Percentiles rank a stretch among this genome's conserved stretches.
These are phyloP conservation scores for Sminthurinus aureus DNA, from an alignment of 2,888 invertebrate genomes.

Conservation along the genomic window DNA sequence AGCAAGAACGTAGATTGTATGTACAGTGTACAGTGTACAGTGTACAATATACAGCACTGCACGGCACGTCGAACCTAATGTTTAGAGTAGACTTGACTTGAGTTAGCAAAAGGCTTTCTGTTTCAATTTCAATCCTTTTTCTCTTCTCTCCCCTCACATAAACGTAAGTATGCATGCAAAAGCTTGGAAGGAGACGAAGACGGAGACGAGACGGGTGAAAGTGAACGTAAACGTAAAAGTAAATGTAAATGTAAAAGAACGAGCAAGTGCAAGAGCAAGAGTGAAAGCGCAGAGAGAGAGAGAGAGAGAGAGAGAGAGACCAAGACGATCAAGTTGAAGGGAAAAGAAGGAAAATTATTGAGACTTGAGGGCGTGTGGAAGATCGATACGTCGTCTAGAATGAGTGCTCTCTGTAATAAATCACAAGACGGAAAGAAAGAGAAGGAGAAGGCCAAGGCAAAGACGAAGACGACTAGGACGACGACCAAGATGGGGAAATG, in stretches of 20 bases:
- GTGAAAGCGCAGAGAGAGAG: not conserved
- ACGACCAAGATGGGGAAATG: not conserved
- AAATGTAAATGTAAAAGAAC: not conserved
- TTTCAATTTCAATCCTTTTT: no score
- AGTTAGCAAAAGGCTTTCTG: no score
- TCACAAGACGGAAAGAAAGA: constrained; percentile 48
- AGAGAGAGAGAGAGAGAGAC: not conserved
- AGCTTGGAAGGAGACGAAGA: not conserved
- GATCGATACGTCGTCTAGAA: constrained; percentile 48
- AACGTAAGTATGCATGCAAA: not conserved
- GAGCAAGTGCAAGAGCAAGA: not conserved
- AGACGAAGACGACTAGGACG: no score
- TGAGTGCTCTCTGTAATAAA: constrained; percentile 51
- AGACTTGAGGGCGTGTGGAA: constrained; percentile 37
- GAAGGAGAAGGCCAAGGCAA: not conserved
- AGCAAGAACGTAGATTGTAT: no score
- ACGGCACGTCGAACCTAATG: no score
- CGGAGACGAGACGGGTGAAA: not conserved
- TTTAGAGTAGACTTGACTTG: no score
- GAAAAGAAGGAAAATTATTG: constrained; percentile 34
- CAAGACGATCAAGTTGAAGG: not conserved
- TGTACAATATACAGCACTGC: no score
- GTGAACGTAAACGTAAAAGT: not conserved
- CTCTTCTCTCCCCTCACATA: not conserved
- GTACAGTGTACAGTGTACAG: no score